A percentile compares a stretch with the other conserved stretches of the same genome.
phyloP scores from a whole-genome alignment of 2,797 vertebrate genomes.

The Phyllotis vaccarum region DNA sequence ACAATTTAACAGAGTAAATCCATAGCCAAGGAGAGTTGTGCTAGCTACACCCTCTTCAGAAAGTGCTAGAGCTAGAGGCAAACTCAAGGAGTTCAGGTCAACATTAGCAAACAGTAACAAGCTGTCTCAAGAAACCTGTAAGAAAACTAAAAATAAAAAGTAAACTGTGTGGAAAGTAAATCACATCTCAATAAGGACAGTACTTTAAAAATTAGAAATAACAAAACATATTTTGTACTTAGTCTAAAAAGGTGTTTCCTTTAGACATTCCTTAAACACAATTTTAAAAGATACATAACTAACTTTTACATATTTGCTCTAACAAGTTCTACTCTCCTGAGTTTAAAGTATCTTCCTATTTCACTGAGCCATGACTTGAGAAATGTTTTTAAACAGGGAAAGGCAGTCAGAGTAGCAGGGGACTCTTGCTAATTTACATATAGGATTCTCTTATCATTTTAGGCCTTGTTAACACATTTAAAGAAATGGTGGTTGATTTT shows the following conservation, averaged over 20 bases:
- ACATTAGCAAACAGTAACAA: background rate
- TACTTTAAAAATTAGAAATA: conserved; percentile 43
- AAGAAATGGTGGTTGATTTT: background rate
- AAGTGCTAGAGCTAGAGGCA: background rate
- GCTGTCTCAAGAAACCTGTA: background rate
- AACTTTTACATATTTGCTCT: conserved; percentile 31
- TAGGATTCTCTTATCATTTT: background rate
- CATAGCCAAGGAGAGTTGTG: background rate
- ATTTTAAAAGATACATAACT: background rate
- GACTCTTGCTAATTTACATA: conserved; percentile 27
- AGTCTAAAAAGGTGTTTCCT: conserved; percentile 54
- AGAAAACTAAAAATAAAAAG: background rate
- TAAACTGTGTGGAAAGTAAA: background rate
- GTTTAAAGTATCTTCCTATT: background rate
- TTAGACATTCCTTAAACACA: background rate
- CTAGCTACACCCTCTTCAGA: background rate
- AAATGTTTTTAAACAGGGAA: conserved; percentile 44
- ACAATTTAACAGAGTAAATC: background rate
- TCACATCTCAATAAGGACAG: background rate
- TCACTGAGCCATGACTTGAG: conserved; percentile 46
- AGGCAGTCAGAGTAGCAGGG: background rate
- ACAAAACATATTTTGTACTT: conserved; percentile 35
- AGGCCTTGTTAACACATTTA: background rate
- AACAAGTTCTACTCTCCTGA: conserved; percentile 64
- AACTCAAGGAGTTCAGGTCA: background rate